Base-by-base conservation (phyloP, 2,113 vertebrate genomes). In the Zosterops lateralis region DNA sequence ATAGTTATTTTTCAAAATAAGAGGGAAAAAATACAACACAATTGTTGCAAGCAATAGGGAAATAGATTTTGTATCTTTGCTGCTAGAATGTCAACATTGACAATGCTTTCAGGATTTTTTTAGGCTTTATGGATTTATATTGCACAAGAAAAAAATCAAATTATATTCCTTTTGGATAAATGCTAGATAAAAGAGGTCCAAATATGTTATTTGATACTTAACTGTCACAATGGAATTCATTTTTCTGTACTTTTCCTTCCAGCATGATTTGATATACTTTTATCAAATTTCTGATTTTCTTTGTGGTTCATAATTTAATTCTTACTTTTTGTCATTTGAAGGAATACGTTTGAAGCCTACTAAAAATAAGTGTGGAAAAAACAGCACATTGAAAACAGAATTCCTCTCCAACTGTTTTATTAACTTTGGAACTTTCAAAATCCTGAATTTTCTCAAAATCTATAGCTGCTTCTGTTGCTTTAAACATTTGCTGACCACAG, bases 131-230 rank as follows among this genome's bases (percentile, higher is more conserved):
- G 60, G 5, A 16, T 67, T 84, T 82, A 84, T 92, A 93, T 67
- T 77, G 53, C 66, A 40, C 15, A 74, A 84, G 51, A 73, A 80
- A 83, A 87, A 92, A 92, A 71, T 42, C 31, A 76, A 62, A 85
- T 91, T 71, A 73, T 44, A 84, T 60, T 93, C n/a, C 12, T 89
- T 92, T 92, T 53, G 25, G 32, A 87, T 83, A 94, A 95, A 93
- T 66, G 21, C 11, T 73, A 83, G 71, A 91, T 88, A 94, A 93
- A 95, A 95, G 47, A 87, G 7, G 11, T 19, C 42, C 47, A 95
- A 95, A 84, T 89, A 90, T 94, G 87, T 91, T 92, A 91, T 87
- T 86, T 7, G 24, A 95, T 92, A 84, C 28, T 75, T 87, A 74
- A 56, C 76, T 92, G 83, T 56, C 78, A 86, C n/a, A 84, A 34